These are phyloP conservation scores for Drosophila nikananu DNA, from an alignment of 1,140 invertebrate species.

Conservation along the genomic window DNA sequence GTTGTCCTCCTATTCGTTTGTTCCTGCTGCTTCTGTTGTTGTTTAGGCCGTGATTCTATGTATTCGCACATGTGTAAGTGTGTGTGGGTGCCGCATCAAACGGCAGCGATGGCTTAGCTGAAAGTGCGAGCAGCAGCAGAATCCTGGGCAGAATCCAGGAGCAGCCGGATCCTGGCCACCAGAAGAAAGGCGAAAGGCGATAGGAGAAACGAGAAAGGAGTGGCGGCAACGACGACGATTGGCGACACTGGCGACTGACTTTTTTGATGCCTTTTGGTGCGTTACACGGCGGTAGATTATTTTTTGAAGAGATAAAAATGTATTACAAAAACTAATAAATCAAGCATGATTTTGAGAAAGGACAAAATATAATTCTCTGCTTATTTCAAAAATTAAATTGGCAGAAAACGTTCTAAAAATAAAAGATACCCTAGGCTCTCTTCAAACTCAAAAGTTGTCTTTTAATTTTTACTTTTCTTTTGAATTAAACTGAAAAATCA, in stretches of 20 bases:
- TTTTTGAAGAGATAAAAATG: background rate
- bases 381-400: background rate
- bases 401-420: background rate
- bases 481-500: background rate
- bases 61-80: constrained; percentile 25
- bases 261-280: constrained; percentile 52
- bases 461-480: background rate
- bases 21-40: constrained; percentile 33
- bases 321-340: background rate
- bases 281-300: constrained; percentile 26
- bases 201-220: constrained; percentile 24
- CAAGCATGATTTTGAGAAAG: too few species aligned
- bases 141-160: constrained; percentile 21
- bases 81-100: constrained; percentile 57
- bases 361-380: background rate
- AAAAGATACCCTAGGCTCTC: background rate
- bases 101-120: constrained; percentile 62
- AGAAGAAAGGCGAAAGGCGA: constrained; percentile 41
- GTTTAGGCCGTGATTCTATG: constrained; percentile 66
- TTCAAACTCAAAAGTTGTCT: background rate
- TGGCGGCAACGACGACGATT: constrained; percentile 41
- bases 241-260: constrained; percentile 48
- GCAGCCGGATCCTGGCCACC: constrained; percentile 29
- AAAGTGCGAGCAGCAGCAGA: constrained; percentile 65
- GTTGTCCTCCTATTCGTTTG: constrained; percentile 9